Conservation (phyloP, 2,888 invertebrate species). For the Monoplex corrugatus region DNA sequence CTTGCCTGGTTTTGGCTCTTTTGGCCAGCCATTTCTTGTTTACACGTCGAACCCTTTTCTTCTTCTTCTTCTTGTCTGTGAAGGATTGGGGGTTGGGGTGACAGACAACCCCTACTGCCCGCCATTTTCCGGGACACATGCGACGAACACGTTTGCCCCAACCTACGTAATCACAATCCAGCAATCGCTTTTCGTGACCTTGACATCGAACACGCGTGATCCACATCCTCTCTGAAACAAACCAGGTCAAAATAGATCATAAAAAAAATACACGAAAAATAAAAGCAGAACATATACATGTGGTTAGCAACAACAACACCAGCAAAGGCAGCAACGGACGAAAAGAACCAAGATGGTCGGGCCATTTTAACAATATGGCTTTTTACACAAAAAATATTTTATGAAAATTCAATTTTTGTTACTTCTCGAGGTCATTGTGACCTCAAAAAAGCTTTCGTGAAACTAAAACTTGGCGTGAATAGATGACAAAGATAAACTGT, state of each 20-base stretch:
- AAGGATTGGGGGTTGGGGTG: conserved; percentile 41
- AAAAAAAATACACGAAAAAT: no score
- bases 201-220: conserved; percentile 95
- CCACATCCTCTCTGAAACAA: conserved; percentile 86
- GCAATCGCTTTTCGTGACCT: conserved; percentile 89
- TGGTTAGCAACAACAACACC: no score
- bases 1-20: not conserved
- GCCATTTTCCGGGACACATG: conserved; percentile 91
- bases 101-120: conserved; percentile 70
- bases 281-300: no score
- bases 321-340: no score
- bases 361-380: no score
- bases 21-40: not conserved
- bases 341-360: no score
- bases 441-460: no score
- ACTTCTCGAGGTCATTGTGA: no score
- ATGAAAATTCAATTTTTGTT: no score
- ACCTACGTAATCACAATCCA: conserved; percentile 91
- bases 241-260: conserved; percentile 11
- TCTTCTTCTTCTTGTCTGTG: not conserved
- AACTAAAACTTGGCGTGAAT: no score
- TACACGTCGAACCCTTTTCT: not conserved
- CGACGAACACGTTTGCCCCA: conserved; percentile 90
- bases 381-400: no score
- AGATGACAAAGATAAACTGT: no score